Conservation (phyloP, 2,888 invertebrate species). For the Incurvaria masculella region DNA sequence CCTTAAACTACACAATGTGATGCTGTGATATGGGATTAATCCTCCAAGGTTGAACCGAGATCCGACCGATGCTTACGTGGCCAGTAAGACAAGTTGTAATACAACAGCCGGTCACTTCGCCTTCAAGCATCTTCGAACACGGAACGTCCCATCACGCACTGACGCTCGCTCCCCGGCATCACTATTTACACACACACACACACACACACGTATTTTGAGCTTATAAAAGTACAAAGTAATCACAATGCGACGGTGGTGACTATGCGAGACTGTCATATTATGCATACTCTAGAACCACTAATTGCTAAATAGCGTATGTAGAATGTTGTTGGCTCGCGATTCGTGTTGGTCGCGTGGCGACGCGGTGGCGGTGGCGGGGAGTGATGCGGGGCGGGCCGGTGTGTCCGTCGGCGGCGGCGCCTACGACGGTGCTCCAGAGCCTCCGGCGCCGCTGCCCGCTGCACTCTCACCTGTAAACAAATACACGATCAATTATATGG, state of each 20-base stretch:
- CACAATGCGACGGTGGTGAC: conserved; percentile 49
- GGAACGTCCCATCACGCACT: too few relatives aligned
- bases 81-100: too few relatives aligned
- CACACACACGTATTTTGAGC: conserved; percentile 36
- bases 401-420: neutral
- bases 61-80: too few relatives aligned
- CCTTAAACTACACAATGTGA: too few relatives aligned
- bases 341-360: conserved; percentile 3
- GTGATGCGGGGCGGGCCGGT: conserved; percentile 2
- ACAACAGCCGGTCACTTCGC: too few relatives aligned
- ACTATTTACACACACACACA: too few relatives aligned
- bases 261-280: too few relatives aligned
- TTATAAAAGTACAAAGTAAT: conserved; percentile 55
- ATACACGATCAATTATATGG: conserved; percentile 11
- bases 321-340: neutral
- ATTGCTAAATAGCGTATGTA: neutral
- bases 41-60: too few relatives aligned
- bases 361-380: conserved; percentile 8
- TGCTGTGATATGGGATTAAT: too few relatives aligned
- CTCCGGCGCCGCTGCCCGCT: conserved; percentile 24
- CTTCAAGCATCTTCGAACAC: too few relatives aligned
- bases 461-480: conserved; percentile 28
- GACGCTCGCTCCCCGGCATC: too few relatives aligned
- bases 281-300: too few relatives aligned
- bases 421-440: conserved; percentile 24